Evolutionary conservation across 2,113 vertebrate species (phyloP).

Genomic region (Phalacrocorax pelagicus): DNA sequence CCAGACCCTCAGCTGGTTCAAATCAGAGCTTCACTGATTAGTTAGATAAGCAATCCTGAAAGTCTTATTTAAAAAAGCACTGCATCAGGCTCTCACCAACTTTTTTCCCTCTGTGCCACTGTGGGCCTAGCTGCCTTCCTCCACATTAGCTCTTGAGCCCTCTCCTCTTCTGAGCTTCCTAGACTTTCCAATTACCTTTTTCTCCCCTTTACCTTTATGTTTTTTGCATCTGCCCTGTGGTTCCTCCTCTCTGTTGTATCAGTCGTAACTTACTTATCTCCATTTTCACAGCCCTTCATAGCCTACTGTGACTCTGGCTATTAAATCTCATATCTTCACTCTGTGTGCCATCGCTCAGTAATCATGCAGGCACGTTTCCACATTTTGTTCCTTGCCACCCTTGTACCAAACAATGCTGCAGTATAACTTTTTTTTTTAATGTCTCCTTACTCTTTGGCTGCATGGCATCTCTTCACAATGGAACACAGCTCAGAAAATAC

Average conservation of each 20-base stretch:
- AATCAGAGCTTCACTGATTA: not conserved
- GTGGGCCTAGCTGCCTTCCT: not conserved
- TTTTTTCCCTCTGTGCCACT: not conserved
- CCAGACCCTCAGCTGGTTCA: not conserved
- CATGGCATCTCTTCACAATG: not conserved
- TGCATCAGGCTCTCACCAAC: not conserved
- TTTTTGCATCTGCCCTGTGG: not conserved
- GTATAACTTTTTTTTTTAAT: not conserved
- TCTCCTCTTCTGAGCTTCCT: not conserved
- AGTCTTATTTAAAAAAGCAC: not conserved
- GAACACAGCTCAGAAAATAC: not conserved
- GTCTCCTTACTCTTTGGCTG: not conserved
- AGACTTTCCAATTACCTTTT: not conserved
- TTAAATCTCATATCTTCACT: not conserved
- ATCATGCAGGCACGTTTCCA: accelerated
- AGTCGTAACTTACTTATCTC: not conserved
- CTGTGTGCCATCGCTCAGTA: not conserved
- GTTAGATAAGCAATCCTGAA: not conserved
- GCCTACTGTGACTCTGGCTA: not conserved
- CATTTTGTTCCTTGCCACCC: not conserved
- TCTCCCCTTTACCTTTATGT: not conserved
- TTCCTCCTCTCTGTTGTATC: not conserved
- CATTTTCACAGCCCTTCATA: not conserved
- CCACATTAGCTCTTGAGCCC: not conserved
- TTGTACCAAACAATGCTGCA: not conserved